These are phyloP conservation scores for Emydura subglobosa DNA, from an alignment of 2,113 vertebrate species.

Conservation along the genomic window DNA sequence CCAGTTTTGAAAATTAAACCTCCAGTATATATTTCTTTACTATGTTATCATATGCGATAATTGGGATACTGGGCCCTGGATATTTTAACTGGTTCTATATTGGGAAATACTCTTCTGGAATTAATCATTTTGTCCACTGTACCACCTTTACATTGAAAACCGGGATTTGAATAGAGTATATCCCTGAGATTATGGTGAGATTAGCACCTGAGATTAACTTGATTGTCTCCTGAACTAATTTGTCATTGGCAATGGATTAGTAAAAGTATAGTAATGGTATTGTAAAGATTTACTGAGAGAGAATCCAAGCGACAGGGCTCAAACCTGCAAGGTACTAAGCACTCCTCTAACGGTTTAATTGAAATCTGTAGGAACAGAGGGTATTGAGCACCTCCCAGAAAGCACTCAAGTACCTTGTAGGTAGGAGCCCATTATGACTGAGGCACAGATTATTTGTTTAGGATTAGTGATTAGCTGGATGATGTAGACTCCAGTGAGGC, in stretches of 20 bases:
- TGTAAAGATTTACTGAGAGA: background rate
- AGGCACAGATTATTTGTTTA: background rate
- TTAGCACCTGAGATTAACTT: background rate
- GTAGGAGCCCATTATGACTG: background rate
- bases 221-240: background rate
- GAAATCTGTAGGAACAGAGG: background rate
- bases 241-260: background rate
- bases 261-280: background rate
- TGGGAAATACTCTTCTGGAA: background rate
- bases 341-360: background rate
- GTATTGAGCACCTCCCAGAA: background rate
- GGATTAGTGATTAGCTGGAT: background rate
- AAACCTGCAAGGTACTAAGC: background rate
- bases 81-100: background rate
- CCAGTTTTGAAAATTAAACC: background rate
- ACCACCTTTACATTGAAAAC: background rate
- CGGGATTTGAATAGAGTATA: background rate
- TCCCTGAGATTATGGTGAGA: background rate
- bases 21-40: background rate
- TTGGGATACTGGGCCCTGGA: background rate
- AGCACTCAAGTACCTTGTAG: background rate
- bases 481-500: background rate
- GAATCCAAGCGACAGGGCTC: background rate
- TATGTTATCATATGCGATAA: background rate
- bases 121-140: rapidly evolving